Conservation (phyloP, 2,113 vertebrate genomes). For the Lepidothrix coronata region DNA sequence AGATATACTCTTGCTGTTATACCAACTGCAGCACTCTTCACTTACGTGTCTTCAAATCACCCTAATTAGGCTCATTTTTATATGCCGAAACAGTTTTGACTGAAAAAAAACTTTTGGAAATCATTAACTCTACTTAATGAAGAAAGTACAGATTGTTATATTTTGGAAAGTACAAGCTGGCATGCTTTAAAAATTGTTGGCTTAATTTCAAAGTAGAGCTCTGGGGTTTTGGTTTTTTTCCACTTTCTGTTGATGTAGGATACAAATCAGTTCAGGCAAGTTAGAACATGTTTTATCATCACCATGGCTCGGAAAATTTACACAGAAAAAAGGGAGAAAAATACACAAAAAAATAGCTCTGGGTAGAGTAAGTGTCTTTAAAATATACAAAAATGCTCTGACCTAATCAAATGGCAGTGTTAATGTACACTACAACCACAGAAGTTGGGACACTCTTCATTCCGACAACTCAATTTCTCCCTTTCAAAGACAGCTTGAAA, state of each 20-base stretch:
- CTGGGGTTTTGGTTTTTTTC: not conserved
- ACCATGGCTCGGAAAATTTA: not conserved
- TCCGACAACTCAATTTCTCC: not conserved
- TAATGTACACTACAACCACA: not conserved
- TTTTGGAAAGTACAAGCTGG: conserved; percentile 37
- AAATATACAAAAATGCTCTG: not conserved
- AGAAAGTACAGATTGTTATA: conserved; percentile 28
- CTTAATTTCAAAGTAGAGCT: not conserved
- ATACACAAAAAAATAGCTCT: not conserved
- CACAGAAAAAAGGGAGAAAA: not conserved
- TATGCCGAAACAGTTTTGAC: not conserved
- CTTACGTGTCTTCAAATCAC: not conserved
- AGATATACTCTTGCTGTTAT: not conserved
- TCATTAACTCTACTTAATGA: conserved; percentile 26
- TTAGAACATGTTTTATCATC: not conserved
- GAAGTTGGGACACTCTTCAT: not conserved
- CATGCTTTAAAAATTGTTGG: conserved; percentile 18
- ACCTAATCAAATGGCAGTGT: not conserved
- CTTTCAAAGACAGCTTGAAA: not conserved
- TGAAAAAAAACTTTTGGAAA: conserved; percentile 49
- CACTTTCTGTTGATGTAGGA: not conserved
- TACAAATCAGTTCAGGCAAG: not conserved
- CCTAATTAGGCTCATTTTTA: not conserved
- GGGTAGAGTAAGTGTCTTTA: not conserved
- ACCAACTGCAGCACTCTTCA: not conserved